These are phyloP conservation scores for Rhyacophila brunnea DNA, from an alignment of 1,140 invertebrate species.

Conservation along the genomic window DNA sequence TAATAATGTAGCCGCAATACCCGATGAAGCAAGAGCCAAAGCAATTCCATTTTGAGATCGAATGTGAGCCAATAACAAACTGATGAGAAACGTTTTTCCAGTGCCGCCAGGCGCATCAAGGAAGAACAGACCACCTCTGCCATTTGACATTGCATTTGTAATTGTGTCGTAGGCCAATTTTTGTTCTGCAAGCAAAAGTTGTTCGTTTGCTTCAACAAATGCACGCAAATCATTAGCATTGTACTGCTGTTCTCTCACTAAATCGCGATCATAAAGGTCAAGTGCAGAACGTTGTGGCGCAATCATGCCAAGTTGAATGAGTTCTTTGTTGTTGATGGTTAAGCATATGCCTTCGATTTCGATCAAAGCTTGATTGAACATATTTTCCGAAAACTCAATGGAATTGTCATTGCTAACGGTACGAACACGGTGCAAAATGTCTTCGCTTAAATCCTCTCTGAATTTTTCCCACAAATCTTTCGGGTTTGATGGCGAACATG, in stretches of 20 bases:
- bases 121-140: too few relatives aligned
- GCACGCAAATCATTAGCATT: neutral
- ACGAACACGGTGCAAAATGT: too few relatives aligned
- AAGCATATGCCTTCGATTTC: neutral
- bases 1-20: neutral
- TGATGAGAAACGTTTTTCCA: too few relatives aligned
- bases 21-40: neutral
- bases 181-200: too few relatives aligned
- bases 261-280: too few relatives aligned
- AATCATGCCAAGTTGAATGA: neutral
- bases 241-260: neutral
- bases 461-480: neutral
- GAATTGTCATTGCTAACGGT: too few relatives aligned
- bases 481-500: neutral
- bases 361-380: neutral
- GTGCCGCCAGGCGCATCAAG: too few relatives aligned
- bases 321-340: neutral
- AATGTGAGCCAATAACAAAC: too few relatives aligned
- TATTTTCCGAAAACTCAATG: too few relatives aligned
- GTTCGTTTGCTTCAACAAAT: neutral
- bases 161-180: too few relatives aligned
- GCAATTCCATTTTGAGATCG: too few relatives aligned
- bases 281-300: neutral
- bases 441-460: neutral
- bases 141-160: too few relatives aligned